Evolutionary conservation across 2,888 invertebrate species (phyloP), one percentile per base, ranked within the genome.

Genomic region (Megamerina dolium): DNA sequence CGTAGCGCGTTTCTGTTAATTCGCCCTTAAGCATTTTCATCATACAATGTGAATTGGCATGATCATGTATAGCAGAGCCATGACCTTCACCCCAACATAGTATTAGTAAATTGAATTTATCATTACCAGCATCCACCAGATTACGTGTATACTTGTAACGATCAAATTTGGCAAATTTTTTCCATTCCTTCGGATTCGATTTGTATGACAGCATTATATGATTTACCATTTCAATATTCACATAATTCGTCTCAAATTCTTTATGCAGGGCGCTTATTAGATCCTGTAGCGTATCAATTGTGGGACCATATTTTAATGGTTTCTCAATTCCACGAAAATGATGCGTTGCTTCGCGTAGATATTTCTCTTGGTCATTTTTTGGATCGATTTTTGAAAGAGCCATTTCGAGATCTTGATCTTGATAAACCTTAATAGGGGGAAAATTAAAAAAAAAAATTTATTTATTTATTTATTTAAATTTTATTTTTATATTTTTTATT

Each of bases 71-170:
- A 9, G 89, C 85, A 0, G 95, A 92, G 1, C 88, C 89, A 53
- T 94, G 92, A 1, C 90, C 91, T 65, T 94, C 91, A 16, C 93
- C 91, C 97, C 99, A 99, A 72, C 97, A 97, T n/a, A 99, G 73
- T 20, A 94, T 79, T 85, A 99, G 93, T 53, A 99, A 75, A 73
- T 99, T 99, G 73, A 94, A 99, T 65, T 90, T 92, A 0, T 93
- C 96, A 66, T 99, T 97, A 4, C 97, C 99, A 46, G 80, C 82
- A 63, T 97, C 94, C 1, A 99, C 92, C 57, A 99, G 75, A 73
- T 99, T 99, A 23, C 99, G 75, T 0, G 97, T 99, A 67, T 99
- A 99, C 63, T 89, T 92, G 58, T 47, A 73, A 66, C 88, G 81
- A 71, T 96, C 95, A 64, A 91, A 96, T 66, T 93, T 94, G 4